Conservation (phyloP, 2,888 invertebrate genomes). For the Poecilus cupreus region DNA sequence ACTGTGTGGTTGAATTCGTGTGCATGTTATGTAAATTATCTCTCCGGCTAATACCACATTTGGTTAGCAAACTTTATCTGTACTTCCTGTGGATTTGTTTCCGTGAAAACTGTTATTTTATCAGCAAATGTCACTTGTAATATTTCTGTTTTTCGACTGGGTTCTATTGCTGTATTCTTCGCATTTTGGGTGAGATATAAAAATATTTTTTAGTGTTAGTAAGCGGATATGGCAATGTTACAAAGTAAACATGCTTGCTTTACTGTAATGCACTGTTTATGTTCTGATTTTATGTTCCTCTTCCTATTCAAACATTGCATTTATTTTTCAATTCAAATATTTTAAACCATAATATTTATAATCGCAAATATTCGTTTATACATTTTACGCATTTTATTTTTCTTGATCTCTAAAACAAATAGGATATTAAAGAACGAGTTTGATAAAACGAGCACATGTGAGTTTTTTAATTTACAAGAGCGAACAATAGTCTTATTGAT, state of each 20-base stretch:
- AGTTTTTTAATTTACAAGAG: too few relatives aligned
- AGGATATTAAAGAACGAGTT: too few relatives aligned
- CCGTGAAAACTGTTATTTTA: conserved; percentile 9
- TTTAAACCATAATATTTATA: not conserved
- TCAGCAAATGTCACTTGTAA: not conserved
- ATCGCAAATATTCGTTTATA: not conserved
- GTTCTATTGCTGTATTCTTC: not conserved
- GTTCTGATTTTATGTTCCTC: conserved; percentile 14
- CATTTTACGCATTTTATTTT: not conserved
- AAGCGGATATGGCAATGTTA: conserved; percentile 30
- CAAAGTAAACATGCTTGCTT: conserved; percentile 25
- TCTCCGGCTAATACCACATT: conserved; percentile 1
- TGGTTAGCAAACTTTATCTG: conserved; percentile 23
- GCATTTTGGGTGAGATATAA: not conserved
- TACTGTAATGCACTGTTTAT: conserved; percentile 18
- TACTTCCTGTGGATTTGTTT: conserved; percentile 24
- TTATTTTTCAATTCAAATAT: not conserved
- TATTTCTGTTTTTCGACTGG: not conserved
- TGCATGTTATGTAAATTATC: conserved; percentile 36
- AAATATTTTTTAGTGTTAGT: conserved; percentile 4
- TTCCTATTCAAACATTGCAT: conserved; percentile 7
- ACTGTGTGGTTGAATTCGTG: not conserved
- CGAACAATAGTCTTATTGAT: too few relatives aligned
- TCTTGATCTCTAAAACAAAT: too few relatives aligned
- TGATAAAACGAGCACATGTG: too few relatives aligned